phyloP scores from a whole-genome alignment of 2,797 vertebrate genomes.

The Cossypha polioptera region DNA sequence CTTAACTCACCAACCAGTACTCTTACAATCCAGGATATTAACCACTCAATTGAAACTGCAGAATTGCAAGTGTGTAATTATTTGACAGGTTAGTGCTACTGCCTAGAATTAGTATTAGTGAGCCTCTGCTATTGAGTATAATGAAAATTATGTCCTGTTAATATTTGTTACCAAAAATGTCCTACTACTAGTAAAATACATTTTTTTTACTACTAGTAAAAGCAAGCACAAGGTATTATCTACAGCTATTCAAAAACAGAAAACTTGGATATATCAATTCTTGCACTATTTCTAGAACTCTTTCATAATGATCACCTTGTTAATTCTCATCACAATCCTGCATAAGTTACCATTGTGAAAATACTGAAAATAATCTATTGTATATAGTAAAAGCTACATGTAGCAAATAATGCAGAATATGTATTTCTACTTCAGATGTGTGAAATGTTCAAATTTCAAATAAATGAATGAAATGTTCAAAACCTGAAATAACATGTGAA shows the following conservation, averaged over 20 bases:
- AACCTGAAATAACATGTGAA: accelerated
- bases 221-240: neutral
- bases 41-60: neutral
- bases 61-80: neutral
- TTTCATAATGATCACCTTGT: neutral
- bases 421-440: neutral
- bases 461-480: neutral
- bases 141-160: neutral
- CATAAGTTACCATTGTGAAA: neutral
- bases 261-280: neutral
- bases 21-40: neutral
- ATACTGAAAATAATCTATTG: neutral
- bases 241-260: neutral
- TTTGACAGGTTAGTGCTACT: neutral
- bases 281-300: neutral
- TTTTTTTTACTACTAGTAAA: neutral
- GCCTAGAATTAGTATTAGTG: neutral
- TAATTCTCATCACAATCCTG: neutral
- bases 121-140: neutral
- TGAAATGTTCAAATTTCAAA: neutral
- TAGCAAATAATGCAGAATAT: neutral
- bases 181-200: neutral
- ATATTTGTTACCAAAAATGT: neutral
- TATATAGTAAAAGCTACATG: neutral
- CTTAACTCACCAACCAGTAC: neutral